Percentiles rank a stretch among this genome's conserved stretches.
These are phyloP conservation scores for Microcebus lehilahytsara DNA, from an alignment of 2,113 vertebrate genomes.

Conservation along the genomic window DNA sequence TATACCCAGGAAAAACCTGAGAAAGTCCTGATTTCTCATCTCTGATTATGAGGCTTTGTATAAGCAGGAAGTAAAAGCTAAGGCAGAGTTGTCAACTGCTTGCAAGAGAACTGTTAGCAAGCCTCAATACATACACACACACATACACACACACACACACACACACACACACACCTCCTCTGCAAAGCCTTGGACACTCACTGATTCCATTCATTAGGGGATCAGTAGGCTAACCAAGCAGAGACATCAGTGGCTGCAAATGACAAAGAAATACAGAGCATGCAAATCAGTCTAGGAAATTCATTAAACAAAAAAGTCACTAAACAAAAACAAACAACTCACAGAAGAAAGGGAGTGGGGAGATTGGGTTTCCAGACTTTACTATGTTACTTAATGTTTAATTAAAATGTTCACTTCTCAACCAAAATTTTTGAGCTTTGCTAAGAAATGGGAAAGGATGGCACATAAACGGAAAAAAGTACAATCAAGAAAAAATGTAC, in stretches of 20 bases:
- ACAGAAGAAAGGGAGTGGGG: not conserved
- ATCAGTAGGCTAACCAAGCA: not conserved
- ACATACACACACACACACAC: not conserved
- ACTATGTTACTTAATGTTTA: not conserved
- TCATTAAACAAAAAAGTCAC: not conserved
- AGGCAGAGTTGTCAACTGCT: not conserved
- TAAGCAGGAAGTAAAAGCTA: not conserved
- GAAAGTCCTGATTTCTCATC: not conserved
- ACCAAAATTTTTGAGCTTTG: not conserved
- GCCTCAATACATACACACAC: not conserved
- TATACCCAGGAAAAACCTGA: not conserved
- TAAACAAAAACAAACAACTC: not conserved
- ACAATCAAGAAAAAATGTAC: not conserved
- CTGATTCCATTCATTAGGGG: not conserved
- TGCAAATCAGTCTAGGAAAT: not conserved
- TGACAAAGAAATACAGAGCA: not conserved
- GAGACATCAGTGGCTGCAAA: not conserved
- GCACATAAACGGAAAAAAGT: not conserved
- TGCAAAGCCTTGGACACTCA: not conserved
- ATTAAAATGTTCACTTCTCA: not conserved
- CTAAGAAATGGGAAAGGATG: conserved; percentile 1
- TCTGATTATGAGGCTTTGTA: not conserved
- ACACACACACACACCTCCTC: not conserved
- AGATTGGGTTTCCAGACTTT: not conserved
- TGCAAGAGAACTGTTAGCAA: not conserved